phyloP scores from a whole-genome alignment of 2,888 invertebrate species.

The Drosophila nr. medialis region DNA sequence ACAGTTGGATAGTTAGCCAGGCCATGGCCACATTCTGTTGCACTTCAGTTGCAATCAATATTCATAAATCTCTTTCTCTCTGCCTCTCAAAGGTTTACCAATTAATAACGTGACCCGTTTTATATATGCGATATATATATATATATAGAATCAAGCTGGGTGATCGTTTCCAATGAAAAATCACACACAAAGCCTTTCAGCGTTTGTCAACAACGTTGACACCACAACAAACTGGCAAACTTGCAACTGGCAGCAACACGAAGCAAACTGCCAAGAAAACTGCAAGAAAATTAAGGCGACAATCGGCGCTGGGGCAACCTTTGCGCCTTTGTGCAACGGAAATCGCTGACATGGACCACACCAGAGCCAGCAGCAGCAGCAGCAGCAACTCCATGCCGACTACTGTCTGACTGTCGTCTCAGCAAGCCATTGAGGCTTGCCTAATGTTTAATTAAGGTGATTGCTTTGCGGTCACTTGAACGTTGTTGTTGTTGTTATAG shows the following conservation, averaged over 20 bases:
- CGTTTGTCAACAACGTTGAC: slow-evolving; percentile 75
- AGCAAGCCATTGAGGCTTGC: slow-evolving; percentile 69
- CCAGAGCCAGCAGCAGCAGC: slow-evolving; percentile 45
- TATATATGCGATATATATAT: slow-evolving; percentile 26
- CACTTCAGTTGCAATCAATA: slow-evolving; percentile 78
- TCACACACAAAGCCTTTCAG: slow-evolving; percentile 79
- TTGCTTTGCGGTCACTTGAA: slow-evolving; percentile 79
- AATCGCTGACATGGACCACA: slow-evolving; percentile 83
- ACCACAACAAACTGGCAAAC: slow-evolving; percentile 47
- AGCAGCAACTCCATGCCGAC: slow-evolving; percentile 33
- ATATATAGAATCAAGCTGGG: slow-evolving; percentile 74
- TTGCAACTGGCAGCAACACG: slow-evolving; percentile 60
- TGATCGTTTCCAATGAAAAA: slow-evolving; percentile 79
- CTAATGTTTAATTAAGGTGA: slow-evolving; percentile 82
- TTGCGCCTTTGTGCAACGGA: slow-evolving; percentile 81
- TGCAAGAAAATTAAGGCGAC: slow-evolving; percentile 80
- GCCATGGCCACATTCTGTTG: slow-evolving; percentile 59
- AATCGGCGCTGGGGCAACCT: slow-evolving; percentile 74
- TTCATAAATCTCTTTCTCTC: slow-evolving; percentile 69
- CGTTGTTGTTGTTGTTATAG: slow-evolving; percentile 31
- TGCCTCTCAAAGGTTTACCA: slow-evolving; percentile 68
- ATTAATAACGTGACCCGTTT: slow-evolving; percentile 81
- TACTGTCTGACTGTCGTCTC: slow-evolving; percentile 18
- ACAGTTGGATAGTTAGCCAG: slow-evolving; percentile 5
- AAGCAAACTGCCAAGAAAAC: slow-evolving; percentile 73